Base-by-base conservation (phyloP, 2,113 vertebrate genomes). In the Leucosticte australis region DNA sequence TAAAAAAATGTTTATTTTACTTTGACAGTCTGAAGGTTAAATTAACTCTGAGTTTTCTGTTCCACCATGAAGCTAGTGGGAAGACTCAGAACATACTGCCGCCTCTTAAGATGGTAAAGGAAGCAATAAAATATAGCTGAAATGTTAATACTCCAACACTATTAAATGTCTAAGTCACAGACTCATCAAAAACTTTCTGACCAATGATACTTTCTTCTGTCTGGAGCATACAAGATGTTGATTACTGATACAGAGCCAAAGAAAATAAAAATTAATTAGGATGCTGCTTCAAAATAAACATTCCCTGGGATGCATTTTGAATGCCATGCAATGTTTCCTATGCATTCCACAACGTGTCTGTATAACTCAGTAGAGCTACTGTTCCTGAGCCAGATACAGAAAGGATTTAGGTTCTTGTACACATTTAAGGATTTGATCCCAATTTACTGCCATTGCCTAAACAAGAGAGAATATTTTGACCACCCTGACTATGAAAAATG, bases 1-100 rank as follows among this genome's bases (percentile, higher is more conserved):
- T 98, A 6, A 91, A 97, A 98, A 98, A 89, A 81, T 97, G 96
- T 98, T 98, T 98, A 95, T 98, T 97, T 98, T 98, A 96, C 93
- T 97, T 97, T 97, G 97, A 97, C 96, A 97, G 92, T 92, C 90
- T 96, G 96, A 98, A 98, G 97, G 97, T 98, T 98, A 97, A 97
- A 97, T 97, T 97, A 97, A 97, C 93, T 98, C 93, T 74, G 91
- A 95, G 95, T 90, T 97, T 96, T 94, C 87, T 95, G 52, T 85
- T 97, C 31, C 56, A 13, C 41, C 64, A 33, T 71, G 59, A 91
- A 86, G 76, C 39, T 47, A 67, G 20, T 41, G 23, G 60, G 28
- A 93, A 86, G 47, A 83, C 68, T 90, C 22, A 2, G 71, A 62
- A 74, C 71, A 68, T 37, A 62, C n/a, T 62, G 35, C 64, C 81